Evolutionary conservation across 2,888 invertebrate species (phyloP).

Genomic region (Cephus pygmeus): DNA sequence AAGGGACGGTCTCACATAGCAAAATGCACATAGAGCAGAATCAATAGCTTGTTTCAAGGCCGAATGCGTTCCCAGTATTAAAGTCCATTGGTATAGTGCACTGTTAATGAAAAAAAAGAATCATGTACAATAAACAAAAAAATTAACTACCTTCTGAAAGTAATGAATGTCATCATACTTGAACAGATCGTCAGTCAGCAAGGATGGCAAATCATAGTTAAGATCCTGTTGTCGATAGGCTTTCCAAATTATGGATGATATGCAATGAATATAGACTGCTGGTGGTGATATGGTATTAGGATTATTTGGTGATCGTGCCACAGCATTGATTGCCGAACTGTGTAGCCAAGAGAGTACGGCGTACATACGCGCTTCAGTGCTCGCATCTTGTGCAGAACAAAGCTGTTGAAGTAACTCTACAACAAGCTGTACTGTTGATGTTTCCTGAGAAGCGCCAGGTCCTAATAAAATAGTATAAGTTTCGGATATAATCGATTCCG

Average conservation of each 20-base stretch:
- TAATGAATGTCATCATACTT: conserved; percentile 65
- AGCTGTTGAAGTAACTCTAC: conserved; percentile 86
- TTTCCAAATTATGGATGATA: conserved; percentile 85
- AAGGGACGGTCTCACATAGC: conserved; percentile 83
- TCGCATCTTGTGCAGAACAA: conserved; percentile 72
- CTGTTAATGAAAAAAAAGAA: conserved; percentile 47
- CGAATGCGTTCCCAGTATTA: conserved; percentile 75
- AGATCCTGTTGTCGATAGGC: conserved; percentile 72
- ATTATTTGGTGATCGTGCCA: conserved; percentile 46
- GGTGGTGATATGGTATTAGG: conserved; percentile 58
- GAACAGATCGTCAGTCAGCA: conserved; percentile 81
- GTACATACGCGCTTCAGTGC: conserved; percentile 73
- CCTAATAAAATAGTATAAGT: conserved; percentile 26
- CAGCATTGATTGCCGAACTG: conserved; percentile 69
- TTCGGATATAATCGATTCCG: background rate
- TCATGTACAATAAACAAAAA: background rate
- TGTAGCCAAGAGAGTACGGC: conserved; percentile 82
- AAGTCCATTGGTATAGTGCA: conserved; percentile 81
- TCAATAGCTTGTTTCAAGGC: conserved; percentile 88
- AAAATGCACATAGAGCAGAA: conserved; percentile 85
- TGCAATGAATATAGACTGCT: conserved; percentile 77
- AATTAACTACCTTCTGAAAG: background rate
- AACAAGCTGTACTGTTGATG: conserved; percentile 71
- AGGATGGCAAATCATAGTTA: conserved; percentile 73
- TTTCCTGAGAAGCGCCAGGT: conserved; percentile 50